Conservation (phyloP, 2,888 invertebrate species). For the Drosophila kuntzei region DNA sequence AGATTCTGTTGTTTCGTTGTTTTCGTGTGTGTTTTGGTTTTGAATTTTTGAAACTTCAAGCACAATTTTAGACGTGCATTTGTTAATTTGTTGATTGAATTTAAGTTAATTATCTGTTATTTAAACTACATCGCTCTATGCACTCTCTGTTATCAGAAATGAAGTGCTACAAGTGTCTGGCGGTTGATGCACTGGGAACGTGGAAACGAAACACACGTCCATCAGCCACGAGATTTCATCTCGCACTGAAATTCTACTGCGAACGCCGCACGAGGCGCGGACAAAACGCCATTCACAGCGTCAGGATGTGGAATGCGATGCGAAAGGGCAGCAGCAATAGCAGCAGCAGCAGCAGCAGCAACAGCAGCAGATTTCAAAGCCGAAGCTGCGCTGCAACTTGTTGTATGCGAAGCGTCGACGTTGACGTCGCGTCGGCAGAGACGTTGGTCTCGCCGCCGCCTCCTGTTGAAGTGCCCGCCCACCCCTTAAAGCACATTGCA, state of each 20-base stretch:
- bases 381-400: constrained; percentile 67
- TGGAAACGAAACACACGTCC: constrained; percentile 83
- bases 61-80: constrained; percentile 49
- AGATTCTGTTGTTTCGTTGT: constrained; percentile 25
- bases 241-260: constrained; percentile 84
- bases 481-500: constrained; percentile 43
- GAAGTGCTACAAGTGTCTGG: constrained; percentile 69
- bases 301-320: constrained; percentile 66
- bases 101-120: constrained; percentile 18
- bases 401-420: constrained; percentile 48
- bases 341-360: constrained; percentile 20
- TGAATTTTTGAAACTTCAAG: constrained; percentile 11
- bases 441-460: constrained; percentile 35
- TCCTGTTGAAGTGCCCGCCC: constrained; percentile 60
- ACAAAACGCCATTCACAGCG: constrained; percentile 59
- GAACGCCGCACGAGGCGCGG: constrained; percentile 74
- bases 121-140: constrained; percentile 41
- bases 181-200: constrained; percentile 58
- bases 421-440: constrained; percentile 6
- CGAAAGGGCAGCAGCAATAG: constrained; percentile 34
- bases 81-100: constrained; percentile 19
- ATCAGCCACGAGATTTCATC: constrained; percentile 86
- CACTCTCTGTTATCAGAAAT: constrained; percentile 20
- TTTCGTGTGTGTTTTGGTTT: constrained; percentile 12
- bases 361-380: constrained; percentile 29